A percentile compares a stretch with the other conserved stretches of the same genome.
These are phyloP conservation scores for Camponotus pennsylvanicus DNA, from an alignment of 1,140 invertebrate species.

Conservation along the genomic window DNA sequence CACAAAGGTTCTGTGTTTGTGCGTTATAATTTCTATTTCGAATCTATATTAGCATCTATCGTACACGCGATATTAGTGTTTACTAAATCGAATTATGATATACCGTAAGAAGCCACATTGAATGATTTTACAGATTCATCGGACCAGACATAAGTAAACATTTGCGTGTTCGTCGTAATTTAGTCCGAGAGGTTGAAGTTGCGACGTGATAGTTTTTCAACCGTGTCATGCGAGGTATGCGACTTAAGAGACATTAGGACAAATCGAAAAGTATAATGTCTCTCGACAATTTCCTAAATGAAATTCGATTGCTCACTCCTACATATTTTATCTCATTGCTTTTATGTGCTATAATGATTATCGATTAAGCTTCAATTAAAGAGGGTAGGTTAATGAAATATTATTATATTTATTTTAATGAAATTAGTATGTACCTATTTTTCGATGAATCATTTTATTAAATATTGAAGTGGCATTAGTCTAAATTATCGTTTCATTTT, in stretches of 20 bases:
- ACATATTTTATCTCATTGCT: slow-evolving; percentile 1
- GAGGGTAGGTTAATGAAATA: not conserved
- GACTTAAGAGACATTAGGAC: not conserved
- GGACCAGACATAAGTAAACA: not conserved
- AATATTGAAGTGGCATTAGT: not conserved
- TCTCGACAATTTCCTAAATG: not conserved
- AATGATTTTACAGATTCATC: slow-evolving; percentile 3
- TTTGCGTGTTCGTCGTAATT: slow-evolving; percentile 15
- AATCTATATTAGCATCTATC: not conserved
- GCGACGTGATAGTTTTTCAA: not conserved
- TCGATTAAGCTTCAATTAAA: not conserved
- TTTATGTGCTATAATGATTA: not conserved
- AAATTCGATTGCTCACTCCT: not conserved
- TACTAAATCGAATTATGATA: slow-evolving; percentile 33
- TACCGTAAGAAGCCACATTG: not conserved
- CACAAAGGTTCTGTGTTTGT: not conserved
- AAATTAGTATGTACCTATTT: not conserved
- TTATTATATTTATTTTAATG: no score
- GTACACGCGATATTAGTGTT: slow-evolving; percentile 22
- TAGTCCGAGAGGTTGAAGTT: not conserved
- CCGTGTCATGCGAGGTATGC: not conserved
- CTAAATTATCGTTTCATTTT: not conserved
- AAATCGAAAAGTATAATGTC: slow-evolving; percentile 32
- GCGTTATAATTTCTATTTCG: slow-evolving; percentile 11
- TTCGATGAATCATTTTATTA: not conserved